Conservation (phyloP, 2,888 invertebrate species). For the Abrostola triplasia region DNA sequence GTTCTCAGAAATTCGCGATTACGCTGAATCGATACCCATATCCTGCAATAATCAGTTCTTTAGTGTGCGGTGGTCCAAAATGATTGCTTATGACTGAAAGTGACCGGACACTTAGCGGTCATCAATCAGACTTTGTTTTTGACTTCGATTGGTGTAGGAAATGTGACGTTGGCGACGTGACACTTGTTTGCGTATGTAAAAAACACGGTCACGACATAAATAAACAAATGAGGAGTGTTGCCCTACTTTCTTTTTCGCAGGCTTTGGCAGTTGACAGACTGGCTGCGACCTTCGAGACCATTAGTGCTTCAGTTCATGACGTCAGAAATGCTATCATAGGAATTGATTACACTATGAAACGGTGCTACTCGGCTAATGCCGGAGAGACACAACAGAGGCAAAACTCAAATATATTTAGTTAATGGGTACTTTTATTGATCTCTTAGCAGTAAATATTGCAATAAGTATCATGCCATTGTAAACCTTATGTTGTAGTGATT, state of each 20-base stretch:
- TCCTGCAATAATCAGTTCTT: no score
- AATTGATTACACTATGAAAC: slow-evolving; percentile 80
- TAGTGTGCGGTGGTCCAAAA: no score
- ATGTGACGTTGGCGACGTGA: no score
- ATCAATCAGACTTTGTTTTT: no score
- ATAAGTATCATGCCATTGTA: slow-evolving; percentile 30
- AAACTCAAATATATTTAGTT: slow-evolving; percentile 68
- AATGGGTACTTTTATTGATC: slow-evolving; percentile 48
- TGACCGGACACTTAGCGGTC: no score
- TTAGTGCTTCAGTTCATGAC: slow-evolving; percentile 74
- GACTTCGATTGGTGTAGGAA: no score
- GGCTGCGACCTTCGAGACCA: slow-evolving; percentile 75
- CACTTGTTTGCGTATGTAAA: no score
- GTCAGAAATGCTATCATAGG: slow-evolving; percentile 78
- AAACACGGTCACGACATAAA: no score
- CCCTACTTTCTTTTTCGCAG: slow-evolving; percentile 54
- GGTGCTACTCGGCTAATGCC: slow-evolving; percentile 69
- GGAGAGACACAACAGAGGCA: slow-evolving; percentile 69
- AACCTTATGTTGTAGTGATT: slow-evolving; percentile 28
- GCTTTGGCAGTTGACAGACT: slow-evolving; percentile 78
- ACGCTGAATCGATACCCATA: no score
- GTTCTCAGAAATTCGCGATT: no score
- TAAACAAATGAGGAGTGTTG: no score
- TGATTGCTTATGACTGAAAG: no score
- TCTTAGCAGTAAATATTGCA: slow-evolving; percentile 15